Conservation (phyloP, 2,797 vertebrate genomes). For the Falco cherrug region DNA sequence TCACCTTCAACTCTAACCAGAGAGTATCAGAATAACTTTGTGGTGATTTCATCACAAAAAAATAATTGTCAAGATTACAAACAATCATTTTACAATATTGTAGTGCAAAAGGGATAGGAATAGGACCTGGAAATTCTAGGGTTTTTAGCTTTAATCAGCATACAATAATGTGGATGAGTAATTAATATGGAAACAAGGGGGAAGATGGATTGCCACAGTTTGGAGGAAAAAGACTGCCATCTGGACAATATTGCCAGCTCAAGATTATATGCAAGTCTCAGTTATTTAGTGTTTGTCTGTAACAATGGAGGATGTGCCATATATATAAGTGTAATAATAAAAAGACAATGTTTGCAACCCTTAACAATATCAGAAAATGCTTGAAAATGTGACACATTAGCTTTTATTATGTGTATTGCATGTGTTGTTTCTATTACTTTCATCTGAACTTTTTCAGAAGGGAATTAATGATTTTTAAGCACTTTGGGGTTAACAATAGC, state of each 20-base stretch:
- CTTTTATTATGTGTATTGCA: not conserved
- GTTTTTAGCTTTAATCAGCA: not conserved
- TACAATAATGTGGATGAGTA: not conserved
- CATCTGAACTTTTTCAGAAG: not conserved
- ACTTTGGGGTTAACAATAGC: not conserved
- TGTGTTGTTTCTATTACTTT: not conserved
- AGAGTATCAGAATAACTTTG: not conserved
- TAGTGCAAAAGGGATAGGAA: not conserved
- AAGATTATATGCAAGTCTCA: not conserved
- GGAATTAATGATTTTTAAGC: not conserved
- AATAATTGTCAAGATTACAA: not conserved
- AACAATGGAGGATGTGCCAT: not conserved
- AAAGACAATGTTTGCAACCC: not conserved
- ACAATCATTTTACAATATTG: not conserved
- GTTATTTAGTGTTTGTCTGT: not conserved
- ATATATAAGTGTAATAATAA: not conserved
- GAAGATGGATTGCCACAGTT: constrained; percentile 6
- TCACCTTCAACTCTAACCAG: not conserved
- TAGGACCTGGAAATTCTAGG: not conserved
- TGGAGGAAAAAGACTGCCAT: constrained; percentile 16
- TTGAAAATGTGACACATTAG: not conserved
- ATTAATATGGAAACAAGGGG: constrained; percentile 26
- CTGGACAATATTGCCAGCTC: not conserved
- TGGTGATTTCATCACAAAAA: not conserved
- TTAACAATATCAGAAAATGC: not conserved